Conservation (phyloP, 1,140 invertebrate genomes). For the Cydia fagiglandana region DNA sequence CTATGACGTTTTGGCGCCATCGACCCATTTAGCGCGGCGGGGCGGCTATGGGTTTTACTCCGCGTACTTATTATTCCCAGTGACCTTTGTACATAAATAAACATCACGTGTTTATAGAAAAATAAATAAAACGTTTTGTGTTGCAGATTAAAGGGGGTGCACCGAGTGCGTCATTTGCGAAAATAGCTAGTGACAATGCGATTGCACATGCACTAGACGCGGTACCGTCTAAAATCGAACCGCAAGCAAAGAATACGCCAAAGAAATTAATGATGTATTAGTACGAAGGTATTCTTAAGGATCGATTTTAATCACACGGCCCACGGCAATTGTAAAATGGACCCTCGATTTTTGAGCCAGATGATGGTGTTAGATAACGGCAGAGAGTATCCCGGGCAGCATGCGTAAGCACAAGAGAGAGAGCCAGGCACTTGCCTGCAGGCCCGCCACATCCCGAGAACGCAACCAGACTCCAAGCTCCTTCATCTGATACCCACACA, state of each 20-base stretch:
- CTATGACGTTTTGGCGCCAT: conserved; percentile 77
- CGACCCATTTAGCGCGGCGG: conserved; percentile 73
- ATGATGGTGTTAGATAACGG: conserved; percentile 69
- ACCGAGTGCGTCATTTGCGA: conserved; percentile 72
- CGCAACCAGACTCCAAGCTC: conserved; percentile 58
- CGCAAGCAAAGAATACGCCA: conserved; percentile 74
- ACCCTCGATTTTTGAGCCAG: conserved; percentile 70
- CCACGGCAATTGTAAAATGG: conserved; percentile 75
- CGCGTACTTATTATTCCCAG: conserved; percentile 63
- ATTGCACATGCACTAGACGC: conserved; percentile 67
- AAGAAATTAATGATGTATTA: conserved; percentile 76
- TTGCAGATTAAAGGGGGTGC: conserved; percentile 73
- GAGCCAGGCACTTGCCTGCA: conserved; percentile 71
- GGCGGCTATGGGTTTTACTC: conserved; percentile 68
- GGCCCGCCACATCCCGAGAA: conserved; percentile 69
- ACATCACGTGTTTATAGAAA: conserved; percentile 46
- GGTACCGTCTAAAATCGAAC: conserved; percentile 55
- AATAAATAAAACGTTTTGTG: conserved; percentile 60
- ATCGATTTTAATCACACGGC: conserved; percentile 74
- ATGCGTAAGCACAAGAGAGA: conserved; percentile 77
- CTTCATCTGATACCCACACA: conserved; percentile 66
- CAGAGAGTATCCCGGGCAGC: conserved; percentile 67
- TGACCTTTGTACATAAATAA: conserved; percentile 62
- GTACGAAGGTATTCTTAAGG: conserved; percentile 61
- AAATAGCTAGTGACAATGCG: conserved; percentile 72